Percentiles rank a stretch among this genome's conserved stretches.
Evolutionary conservation across 2,888 invertebrate species (phyloP).

Genomic region (Trimorus sp.): DNA sequence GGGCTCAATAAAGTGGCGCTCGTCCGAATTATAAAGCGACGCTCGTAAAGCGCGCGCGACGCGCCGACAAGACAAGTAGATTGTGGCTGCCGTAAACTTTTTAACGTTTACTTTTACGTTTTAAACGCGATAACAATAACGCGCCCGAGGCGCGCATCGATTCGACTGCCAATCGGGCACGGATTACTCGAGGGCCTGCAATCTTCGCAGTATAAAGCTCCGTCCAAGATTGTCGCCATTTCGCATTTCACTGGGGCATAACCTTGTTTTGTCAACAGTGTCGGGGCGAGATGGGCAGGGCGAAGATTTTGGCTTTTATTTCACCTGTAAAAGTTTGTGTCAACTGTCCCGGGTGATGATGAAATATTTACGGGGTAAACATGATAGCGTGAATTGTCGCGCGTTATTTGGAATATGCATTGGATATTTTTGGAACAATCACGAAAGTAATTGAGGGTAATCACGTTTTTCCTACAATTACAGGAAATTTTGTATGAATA

Average conservation of each 20-base stretch:
- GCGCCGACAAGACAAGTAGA: constrained; percentile 29
- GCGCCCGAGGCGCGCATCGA: constrained; percentile 72
- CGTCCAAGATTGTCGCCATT: constrained; percentile 67
- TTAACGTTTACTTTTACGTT: constrained; percentile 30
- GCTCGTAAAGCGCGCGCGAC: constrained; percentile 8
- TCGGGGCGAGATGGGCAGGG: too few species aligned
- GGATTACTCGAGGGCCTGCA: constrained; percentile 72
- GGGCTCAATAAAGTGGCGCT: constrained; percentile 27
- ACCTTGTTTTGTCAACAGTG: background rate
- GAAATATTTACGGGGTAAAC: too few species aligned
- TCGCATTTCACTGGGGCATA: constrained; percentile 70
- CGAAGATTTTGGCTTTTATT: too few species aligned
- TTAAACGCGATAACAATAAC: constrained; percentile 34
- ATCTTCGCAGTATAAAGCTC: too few species aligned
- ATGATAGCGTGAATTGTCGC: too few species aligned
- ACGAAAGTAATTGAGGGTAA: too few species aligned
- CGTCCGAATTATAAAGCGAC: constrained; percentile 30
- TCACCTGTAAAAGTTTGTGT: too few species aligned
- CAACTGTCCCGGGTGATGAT: too few species aligned
- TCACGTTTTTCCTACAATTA: too few species aligned
- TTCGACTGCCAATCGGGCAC: constrained; percentile 78
- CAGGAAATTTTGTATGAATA: too few species aligned
- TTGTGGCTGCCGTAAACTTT: constrained; percentile 32
- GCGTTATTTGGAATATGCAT: too few species aligned
- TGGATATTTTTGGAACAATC: too few species aligned